Base-by-base conservation (phyloP, 2,888 invertebrate species). In the Drosophila neoperkinsi region DNA sequence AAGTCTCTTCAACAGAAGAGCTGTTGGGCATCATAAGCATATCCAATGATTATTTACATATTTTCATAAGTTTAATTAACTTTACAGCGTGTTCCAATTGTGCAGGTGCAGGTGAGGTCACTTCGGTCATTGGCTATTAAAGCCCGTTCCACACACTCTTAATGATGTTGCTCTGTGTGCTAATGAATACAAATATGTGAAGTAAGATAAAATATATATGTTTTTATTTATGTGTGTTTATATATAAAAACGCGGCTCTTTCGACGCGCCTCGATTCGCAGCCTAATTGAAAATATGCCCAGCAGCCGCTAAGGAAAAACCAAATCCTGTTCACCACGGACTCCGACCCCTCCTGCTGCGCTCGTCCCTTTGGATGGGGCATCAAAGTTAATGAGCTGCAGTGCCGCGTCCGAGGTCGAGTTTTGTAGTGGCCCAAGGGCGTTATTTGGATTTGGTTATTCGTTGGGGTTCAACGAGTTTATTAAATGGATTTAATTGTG, bases 401-500 rank as follows among this genome's bases (percentile, higher is more conserved):
- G 62, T 68, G 50, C 50, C 51, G 34, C 30, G 49, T 50, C 4
- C 34, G 25, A 43, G 34, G 51, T 34, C 7, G 56, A 51, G 43
- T 52, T 52, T 63, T 60, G 76, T 62, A 43, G 36, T 52, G 77
- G 36, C 73, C 82, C 81, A 88, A 76, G 85, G 85, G 85, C 80
- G 72, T 84, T 82, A 78, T 80, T 88, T 78, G 66, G 69, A 69
- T 69, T 56, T 56, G 56, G 28, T 38, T 56, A 30, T 79, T 71
- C 61, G 59, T 77, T 74, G 52, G 77, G 82, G 75, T 71, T 84
- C 88, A 88, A 89, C 81, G 88, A 83, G 87, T 89, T 84, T 83
- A 87, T 87, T 89, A 80, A 88, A 88, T 77, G 90, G 81, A 81
- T 87, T 88, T 81, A 84, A 84, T 87, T 87, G 88, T 87, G 65